These are phyloP conservation scores for Limnephilus auricula DNA, from an alignment of 2,888 invertebrate species.

Conservation along the genomic window DNA sequence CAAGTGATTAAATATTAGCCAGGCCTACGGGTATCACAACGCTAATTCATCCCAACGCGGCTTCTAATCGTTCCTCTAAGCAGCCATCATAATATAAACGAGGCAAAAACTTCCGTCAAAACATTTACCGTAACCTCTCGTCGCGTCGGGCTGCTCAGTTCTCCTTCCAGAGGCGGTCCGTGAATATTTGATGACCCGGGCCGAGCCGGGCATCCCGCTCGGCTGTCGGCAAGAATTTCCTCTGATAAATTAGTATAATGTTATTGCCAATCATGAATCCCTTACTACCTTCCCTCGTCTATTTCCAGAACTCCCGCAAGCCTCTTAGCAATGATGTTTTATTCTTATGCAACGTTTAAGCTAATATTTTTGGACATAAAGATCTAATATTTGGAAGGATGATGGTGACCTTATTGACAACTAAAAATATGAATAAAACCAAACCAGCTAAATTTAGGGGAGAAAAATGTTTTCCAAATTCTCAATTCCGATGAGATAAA, in stretches of 20 bases:
- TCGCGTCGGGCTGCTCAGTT: conserved; percentile 7
- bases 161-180: conserved; percentile 14
- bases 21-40: not conserved
- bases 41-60: conserved; percentile 22
- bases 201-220: conserved; percentile 32
- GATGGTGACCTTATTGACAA: not conserved
- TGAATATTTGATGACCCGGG: conserved; percentile 64
- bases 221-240: conserved; percentile 62
- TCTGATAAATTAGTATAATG: conserved; percentile 66
- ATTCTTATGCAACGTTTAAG: not conserved
- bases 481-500: not conserved
- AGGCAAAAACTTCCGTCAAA: conserved; percentile 45
- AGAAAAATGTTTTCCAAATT: not conserved
- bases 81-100: conserved; percentile 45
- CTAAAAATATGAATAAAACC: not conserved
- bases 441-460: not conserved
- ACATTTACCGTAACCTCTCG: conserved; percentile 38
- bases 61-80: conserved; percentile 49
- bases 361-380: not conserved
- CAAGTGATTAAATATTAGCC: not conserved
- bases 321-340: not conserved
- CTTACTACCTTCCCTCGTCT: conserved; percentile 40
- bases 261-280: conserved; percentile 64
- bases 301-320: not conserved
- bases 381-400: not conserved